Evolutionary conservation across 1,140 invertebrate genomes (phyloP).

Genomic region (Aphaenogaster rudis): DNA sequence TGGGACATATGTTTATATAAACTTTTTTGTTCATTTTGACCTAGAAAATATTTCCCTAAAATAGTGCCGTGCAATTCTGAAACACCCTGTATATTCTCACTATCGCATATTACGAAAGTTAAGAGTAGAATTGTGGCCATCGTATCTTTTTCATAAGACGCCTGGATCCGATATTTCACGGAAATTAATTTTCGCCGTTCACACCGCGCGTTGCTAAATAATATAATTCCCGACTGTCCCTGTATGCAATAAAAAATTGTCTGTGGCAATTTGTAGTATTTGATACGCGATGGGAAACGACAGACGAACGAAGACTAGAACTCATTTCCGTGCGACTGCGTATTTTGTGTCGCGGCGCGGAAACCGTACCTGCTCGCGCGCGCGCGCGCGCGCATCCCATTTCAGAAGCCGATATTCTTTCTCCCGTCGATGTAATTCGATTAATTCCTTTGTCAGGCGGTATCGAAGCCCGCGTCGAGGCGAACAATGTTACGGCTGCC

Average conservation of each 20-base stretch:
- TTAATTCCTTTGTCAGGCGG: constrained; percentile 68
- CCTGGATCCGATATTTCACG: background rate
- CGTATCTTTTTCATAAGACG: background rate
- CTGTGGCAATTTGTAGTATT: constrained; percentile 22
- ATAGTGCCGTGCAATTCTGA: too few relatives aligned
- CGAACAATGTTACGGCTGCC: constrained; percentile 65
- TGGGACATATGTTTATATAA: too few relatives aligned
- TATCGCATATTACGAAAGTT: background rate
- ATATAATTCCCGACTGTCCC: constrained; percentile 9
- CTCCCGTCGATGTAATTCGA: constrained; percentile 59
- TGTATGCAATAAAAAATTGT: constrained; percentile 16
- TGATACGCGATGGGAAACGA: constrained; percentile 43
- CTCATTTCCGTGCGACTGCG: constrained; percentile 53
- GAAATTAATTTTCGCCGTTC: constrained; percentile 11
- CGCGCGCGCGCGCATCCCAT: constrained; percentile 26
- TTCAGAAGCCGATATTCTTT: constrained; percentile 60
- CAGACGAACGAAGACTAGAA: constrained; percentile 48
- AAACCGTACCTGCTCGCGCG: background rate
- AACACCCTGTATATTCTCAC: background rate
- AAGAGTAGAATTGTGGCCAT: background rate
- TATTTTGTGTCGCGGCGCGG: constrained; percentile 25
- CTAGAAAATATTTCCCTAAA: too few relatives aligned
- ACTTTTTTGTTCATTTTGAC: too few relatives aligned
- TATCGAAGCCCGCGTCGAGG: constrained; percentile 51
- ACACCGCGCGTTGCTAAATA: background rate